Evolutionary conservation across 2,113 vertebrate genomes (phyloP).

Genomic region (Saguinus midas): DNA sequence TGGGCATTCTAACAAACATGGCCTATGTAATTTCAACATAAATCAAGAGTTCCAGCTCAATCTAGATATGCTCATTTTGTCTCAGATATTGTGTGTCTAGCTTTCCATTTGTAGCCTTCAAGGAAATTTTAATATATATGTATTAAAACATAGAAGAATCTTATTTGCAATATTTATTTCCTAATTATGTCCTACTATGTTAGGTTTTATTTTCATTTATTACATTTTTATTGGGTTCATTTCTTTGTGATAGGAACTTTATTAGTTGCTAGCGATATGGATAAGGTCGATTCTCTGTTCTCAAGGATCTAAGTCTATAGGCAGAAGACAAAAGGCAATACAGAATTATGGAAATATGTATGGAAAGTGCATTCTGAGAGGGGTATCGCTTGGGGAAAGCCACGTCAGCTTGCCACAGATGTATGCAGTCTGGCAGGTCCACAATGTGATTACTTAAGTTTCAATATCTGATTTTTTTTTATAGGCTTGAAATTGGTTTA

Average conservation of each 20-base stretch:
- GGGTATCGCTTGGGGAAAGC: background rate
- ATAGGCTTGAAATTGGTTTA: background rate
- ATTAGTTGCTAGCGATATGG: background rate
- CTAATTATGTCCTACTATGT: background rate
- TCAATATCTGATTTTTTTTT: background rate
- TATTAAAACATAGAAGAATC: no score
- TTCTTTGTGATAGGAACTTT: background rate
- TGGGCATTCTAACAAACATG: background rate
- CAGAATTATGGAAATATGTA: background rate
- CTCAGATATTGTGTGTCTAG: background rate
- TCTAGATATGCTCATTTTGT: background rate
- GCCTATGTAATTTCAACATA: background rate
- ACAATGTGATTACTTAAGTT: background rate
- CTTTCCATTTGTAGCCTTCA: background rate
- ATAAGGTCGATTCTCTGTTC: background rate
- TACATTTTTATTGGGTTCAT: background rate
- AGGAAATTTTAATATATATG: background rate
- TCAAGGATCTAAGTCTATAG: background rate
- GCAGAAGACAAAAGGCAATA: background rate
- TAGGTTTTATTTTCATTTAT: background rate
- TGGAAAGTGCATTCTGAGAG: background rate
- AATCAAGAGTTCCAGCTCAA: background rate
- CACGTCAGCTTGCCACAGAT: background rate
- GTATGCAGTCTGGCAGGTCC: background rate
- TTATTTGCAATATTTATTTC: background rate